Percentiles rank a stretch among this genome's conserved stretches.
phyloP scores from a whole-genome alignment of 2,888 invertebrate species.

The Nezara viridula region DNA sequence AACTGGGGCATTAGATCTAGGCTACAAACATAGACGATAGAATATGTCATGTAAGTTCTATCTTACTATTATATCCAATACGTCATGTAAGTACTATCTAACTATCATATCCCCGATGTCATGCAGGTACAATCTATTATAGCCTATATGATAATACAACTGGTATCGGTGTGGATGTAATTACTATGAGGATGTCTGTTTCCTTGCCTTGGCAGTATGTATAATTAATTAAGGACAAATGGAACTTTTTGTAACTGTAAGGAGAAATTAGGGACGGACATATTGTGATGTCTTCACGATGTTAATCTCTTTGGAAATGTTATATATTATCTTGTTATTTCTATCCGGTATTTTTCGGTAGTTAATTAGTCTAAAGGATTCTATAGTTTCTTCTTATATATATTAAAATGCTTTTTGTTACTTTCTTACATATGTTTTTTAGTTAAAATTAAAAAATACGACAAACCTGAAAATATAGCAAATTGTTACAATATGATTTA shows the following conservation, averaged over 20 bases:
- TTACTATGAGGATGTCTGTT: neutral
- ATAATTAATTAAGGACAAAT: constrained; percentile 36
- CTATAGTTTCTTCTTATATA: neutral
- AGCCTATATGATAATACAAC: neutral
- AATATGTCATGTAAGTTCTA: constrained; percentile 22
- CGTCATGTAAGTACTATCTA: neutral
- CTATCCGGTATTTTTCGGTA: neutral
- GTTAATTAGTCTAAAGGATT: neutral
- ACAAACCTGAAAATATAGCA: too few relatives aligned
- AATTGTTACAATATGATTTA: too few relatives aligned
- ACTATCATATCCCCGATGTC: too few relatives aligned
- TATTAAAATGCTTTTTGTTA: too few relatives aligned
- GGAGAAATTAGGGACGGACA: neutral
- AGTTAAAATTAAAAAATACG: too few relatives aligned
- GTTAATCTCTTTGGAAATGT: neutral
- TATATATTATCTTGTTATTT: constrained; percentile 5
- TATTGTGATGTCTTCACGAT: constrained; percentile 5
- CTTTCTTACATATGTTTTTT: too few relatives aligned
- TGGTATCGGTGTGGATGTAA: neutral
- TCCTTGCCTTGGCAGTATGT: neutral
- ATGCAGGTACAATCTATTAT: constrained; percentile 1
- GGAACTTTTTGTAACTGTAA: constrained; percentile 32
- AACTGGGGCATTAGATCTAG: neutral
- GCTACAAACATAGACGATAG: constrained; percentile 27
- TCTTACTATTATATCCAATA: neutral